Percentiles rank a stretch among this genome's conserved stretches.
Evolutionary conservation across 2,113 vertebrate species (phyloP).

Genomic region (Sigmodon hispidus): DNA sequence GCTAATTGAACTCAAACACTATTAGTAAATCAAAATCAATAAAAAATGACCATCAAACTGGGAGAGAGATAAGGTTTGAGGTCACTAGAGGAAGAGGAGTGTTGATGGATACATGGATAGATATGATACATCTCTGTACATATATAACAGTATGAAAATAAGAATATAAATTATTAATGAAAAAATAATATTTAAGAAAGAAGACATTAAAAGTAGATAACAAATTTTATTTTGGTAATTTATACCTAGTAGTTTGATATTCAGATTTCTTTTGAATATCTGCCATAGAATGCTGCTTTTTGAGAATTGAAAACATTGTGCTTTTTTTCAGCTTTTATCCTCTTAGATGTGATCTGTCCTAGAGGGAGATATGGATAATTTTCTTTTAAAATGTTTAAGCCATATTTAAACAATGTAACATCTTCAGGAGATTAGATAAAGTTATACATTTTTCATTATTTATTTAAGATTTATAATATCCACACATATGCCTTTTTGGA

Average conservation of each 20-base stretch:
- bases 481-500: not conserved
- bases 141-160: not conserved
- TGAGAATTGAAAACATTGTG: not conserved
- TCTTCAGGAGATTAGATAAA: not conserved
- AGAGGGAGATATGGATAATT: not conserved
- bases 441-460: conserved; percentile 14
- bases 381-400: conserved; percentile 6
- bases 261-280: not conserved
- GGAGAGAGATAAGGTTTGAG: not conserved
- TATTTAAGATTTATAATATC: not conserved
- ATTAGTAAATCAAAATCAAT: not conserved
- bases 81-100: not conserved
- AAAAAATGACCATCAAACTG: not conserved
- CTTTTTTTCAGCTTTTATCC: not conserved
- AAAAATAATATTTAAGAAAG: not conserved
- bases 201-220: not conserved
- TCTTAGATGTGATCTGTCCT: not conserved
- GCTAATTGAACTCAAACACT: not conserved
- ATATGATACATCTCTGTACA: too few relatives aligned
- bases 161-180: not conserved
- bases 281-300: not conserved
- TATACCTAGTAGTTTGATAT: not conserved
- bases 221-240: not conserved
- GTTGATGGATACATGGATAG: not conserved
- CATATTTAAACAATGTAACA: not conserved